Evolutionary conservation across 2,113 vertebrate genomes (phyloP), one percentile per base, ranked within the genome.

Genomic region (Emydura subglobosa): DNA sequence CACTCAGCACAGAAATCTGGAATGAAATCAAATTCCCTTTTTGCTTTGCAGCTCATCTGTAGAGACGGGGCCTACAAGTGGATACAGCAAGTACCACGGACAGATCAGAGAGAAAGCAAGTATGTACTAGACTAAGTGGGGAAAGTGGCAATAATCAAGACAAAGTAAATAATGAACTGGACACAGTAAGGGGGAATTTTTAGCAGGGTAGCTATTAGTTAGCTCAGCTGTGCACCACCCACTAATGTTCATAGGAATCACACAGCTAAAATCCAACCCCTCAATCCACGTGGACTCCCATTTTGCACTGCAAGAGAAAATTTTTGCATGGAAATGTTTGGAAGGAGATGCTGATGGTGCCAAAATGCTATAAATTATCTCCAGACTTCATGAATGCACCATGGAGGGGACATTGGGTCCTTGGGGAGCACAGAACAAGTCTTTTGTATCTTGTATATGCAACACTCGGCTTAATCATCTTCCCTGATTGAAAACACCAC

Each of bases 31-130:
- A 53, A 13, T 29, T 55, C 25, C 82, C 39, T 68, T 78, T 57
- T 31, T 2, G 2, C 61, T 90, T 90, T 78, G 7, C n/a, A 47
- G 25, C 76, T 65, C 42, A 5, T 34, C 0, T 31, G 42, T 50
- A 31, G 42, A 17, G 34, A 54, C 55, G 42, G 44, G 76, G 54
- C 42, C 74, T 76, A 34, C n/a, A 12, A 50, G 42, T 49, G 11
- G 1, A 31, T 21, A 83, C 68, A 2, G 44, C 57, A 59, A 47
- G 31, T 24, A 83, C 29, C 22, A 51, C 55, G 49, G 82, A 5
- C 50, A 21, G 79, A 34, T 10, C 29, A 74, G 55, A 49, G 57
- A 39, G 10, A 5, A 13, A 31, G 44, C 0, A 0, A 49, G 17
- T 5, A 2, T 1, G 25, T 3, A 44, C 59, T 54, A 1, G 4